phyloP scores from a whole-genome alignment of 2,797 vertebrate genomes.

The Alca torda region DNA sequence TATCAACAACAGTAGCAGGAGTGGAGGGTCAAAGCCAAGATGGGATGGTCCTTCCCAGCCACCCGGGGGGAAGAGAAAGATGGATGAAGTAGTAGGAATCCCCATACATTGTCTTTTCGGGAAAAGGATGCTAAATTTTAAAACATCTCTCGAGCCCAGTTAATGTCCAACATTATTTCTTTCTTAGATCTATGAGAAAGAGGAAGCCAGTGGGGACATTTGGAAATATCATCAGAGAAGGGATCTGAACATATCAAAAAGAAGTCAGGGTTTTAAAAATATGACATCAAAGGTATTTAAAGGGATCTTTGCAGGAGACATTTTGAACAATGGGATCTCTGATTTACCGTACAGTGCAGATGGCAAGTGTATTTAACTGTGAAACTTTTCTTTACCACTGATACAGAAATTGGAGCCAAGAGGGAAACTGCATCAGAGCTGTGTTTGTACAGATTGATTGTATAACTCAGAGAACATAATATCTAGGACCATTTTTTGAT shows the following conservation, averaged over 20 bases:
- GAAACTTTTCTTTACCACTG: constrained; percentile 24
- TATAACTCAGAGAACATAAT: not conserved
- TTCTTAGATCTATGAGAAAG: not conserved
- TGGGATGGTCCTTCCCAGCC: constrained; percentile 64
- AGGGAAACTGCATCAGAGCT: not conserved
- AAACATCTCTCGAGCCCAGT: not conserved
- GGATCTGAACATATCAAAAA: not conserved
- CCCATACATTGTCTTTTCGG: not conserved
- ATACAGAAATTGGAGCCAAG: not conserved
- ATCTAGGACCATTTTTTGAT: not conserved
- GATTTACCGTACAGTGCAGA: constrained; percentile 14
- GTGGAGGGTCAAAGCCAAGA: constrained; percentile 72
- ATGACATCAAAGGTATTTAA: not conserved
- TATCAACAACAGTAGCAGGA: constrained; percentile 73
- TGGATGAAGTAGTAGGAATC: constrained; percentile 58
- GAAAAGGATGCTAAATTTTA: constrained; percentile 18
- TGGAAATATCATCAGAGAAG: constrained; percentile 38
- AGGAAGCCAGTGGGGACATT: not conserved
- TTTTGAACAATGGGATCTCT: constrained; percentile 26
- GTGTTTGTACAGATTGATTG: not conserved
- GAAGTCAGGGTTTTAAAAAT: not conserved
- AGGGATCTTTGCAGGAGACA: not conserved
- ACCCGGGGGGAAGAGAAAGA: constrained; percentile 61
- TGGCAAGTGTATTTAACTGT: constrained; percentile 1
- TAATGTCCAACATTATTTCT: constrained; percentile 22